Base-by-base conservation (phyloP, 2,113 vertebrate genomes). In the Osmerus eperlanus region DNA sequence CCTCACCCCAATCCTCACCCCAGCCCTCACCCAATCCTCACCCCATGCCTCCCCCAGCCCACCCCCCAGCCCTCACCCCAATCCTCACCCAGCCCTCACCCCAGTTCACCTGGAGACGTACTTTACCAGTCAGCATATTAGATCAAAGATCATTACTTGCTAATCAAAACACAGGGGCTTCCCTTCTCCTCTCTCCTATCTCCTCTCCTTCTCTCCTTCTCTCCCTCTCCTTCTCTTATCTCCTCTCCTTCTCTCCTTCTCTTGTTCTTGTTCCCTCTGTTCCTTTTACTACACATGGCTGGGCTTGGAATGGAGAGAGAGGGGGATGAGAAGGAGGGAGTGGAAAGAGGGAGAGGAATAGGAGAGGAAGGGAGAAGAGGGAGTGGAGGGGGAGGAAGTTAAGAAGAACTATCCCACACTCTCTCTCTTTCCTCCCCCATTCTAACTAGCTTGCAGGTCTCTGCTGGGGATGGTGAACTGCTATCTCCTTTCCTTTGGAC, bases 81-180 rank as follows among this genome's bases (percentile, higher is more conserved):
- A 8, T 1, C 36, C 36, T 41, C 36, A 32, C 36, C 90, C 82
- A 90, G 91, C 88, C 88, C 93, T 89, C 86, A 85, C 86, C 86
- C 85, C 89, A 91, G 91, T 92, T 91, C 91, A 91, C 87, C 90
- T 84, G 88, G 82, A 91, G 89, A 89, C 86, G 84, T 88, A 85
- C 88, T 91, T 91, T 93, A 89, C 87, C 89, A 91, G 90, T 91
- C 93, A 89, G 91, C 88, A 87, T 86, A 89, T 92, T 91, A 89
- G 89, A 93, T 91, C 91, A 93, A 91, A 93, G 91, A 91, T 91
- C 91, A 88, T 91, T 92, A 91, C 89, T 90, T 92, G 90, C 89
- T 92, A 90, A 91, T 93, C 91, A 93, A 87, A 92, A 93, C 90
- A 90, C 89, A 88, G 82, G 74, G 78, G 79, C 78, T 86, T 83